phyloP scores from a whole-genome alignment of 2,797 vertebrate species.

The Knipowitschia caucasica region DNA sequence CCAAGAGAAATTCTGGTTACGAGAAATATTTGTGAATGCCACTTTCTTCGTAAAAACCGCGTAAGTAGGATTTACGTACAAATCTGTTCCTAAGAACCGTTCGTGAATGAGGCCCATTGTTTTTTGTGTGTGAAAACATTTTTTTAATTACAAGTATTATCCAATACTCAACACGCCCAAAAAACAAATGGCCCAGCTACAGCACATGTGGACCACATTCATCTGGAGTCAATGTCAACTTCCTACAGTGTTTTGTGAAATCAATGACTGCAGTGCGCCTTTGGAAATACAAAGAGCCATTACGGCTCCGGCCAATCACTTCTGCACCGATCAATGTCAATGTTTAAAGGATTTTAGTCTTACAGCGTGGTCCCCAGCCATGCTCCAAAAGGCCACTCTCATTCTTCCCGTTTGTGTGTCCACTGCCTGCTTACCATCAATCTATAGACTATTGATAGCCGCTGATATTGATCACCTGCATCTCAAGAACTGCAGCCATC shows the following conservation, averaged over 20 bases:
- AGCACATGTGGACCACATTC: background rate
- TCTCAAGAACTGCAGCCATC: constrained; percentile 16
- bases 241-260: constrained; percentile 4
- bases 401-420: constrained; percentile 1
- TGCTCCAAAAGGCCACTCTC: background rate
- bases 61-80: no score
- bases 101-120: no score
- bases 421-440: constrained; percentile 1
- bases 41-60: no score
- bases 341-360: constrained; percentile 5
- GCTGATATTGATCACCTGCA: constrained; percentile 17
- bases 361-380: background rate
- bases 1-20: no score
- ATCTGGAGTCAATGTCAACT: constrained; percentile 5
- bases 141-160: background rate
- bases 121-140: background rate
- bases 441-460: constrained; percentile 26
- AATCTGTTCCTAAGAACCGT: no score
- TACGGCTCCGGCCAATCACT: background rate
- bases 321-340: constrained; percentile 3
- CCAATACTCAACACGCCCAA: background rate
- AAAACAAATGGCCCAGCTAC: background rate
- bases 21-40: no score
- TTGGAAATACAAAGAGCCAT: constrained; percentile 3
- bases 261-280: constrained; percentile 11